phyloP scores from a whole-genome alignment of 1,140 invertebrate species.

The Lamellibrachia luymesi region DNA sequence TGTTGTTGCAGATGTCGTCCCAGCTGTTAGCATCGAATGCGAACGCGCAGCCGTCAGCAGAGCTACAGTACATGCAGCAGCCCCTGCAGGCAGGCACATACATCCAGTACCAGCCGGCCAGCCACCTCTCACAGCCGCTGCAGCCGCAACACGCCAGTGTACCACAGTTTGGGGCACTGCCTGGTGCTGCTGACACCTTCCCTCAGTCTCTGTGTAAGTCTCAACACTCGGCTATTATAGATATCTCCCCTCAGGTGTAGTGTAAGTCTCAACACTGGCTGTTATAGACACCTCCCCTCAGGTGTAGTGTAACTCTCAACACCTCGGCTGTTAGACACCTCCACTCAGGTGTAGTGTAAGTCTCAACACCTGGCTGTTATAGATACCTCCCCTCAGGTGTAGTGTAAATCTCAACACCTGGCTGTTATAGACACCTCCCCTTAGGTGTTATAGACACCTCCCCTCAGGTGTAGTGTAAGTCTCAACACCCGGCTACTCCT shows the following conservation, averaged over 20 bases:
- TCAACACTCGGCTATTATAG: slow-evolving; percentile 42
- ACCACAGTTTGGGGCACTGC: slow-evolving; percentile 58
- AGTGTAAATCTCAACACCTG: background rate
- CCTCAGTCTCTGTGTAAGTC: slow-evolving; percentile 72
- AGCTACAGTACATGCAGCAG: slow-evolving; percentile 27
- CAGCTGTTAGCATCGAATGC: slow-evolving; percentile 36
- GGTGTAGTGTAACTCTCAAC: background rate
- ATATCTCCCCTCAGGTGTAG: background rate
- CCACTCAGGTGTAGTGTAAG: background rate
- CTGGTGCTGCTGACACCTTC: slow-evolving; percentile 64
- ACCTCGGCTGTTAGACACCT: background rate
- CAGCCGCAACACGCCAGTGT: slow-evolving; percentile 21
- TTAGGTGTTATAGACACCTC: background rate
- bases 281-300: background rate
- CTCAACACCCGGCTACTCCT: slow-evolving; percentile 57
- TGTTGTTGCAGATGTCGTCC: slow-evolving; percentile 39
- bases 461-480: background rate
- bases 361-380: background rate
- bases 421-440: background rate
- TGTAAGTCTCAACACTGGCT: background rate
- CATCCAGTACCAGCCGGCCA: slow-evolving; percentile 18
- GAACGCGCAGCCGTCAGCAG: slow-evolving; percentile 15
- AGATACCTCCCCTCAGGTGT: background rate
- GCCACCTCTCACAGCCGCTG: slow-evolving; percentile 20
- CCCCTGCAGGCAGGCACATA: slow-evolving; percentile 17